Evolutionary conservation across 2,888 invertebrate genomes (phyloP), one percentile per base, ranked within the genome.

Genomic region (Troides oblongomaculatus): DNA sequence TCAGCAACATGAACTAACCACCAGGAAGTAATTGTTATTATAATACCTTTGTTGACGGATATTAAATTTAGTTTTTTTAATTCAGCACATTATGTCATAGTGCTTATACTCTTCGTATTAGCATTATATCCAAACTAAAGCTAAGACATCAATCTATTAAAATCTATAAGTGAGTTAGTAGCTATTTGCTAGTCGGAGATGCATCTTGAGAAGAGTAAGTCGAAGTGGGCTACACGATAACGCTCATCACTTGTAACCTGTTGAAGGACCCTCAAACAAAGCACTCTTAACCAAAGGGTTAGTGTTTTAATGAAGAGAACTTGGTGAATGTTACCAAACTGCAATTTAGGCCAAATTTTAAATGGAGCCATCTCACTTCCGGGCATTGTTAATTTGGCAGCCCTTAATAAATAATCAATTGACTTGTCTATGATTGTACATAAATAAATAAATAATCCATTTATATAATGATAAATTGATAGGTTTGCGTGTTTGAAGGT

Each of bases 301-400:
- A 78, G 78, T 77, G 77, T 79, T 79, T 80, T 81, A 81, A 82
- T 79, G 81, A 82, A 80, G 79, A 78, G 77, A 77, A 78, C 71
- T 71, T 75, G 65, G 72, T 73, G 72, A 79, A 74, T 77, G 74
- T 73, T 73, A 74, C 75, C 76, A 78, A 77, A 72, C 75, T 76
- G 73, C 71, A 75, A 76, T 77, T 76, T 74, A 70, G 73, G 71
- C 68, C 70, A 72, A 74, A 73, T 73, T 74, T 73, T 69, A 67
- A 72, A 75, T 72, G 72, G 72, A 71, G 74, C 73, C 71, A 73
- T 73, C 68, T 68, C 72, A 74, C 72, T 74, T 74, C 73, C 70
- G 59, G 71, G 72, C 72, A 69, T 71, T 73, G 72, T 72, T 68
- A 72, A 71, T 72, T 71, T 46, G 39, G 23, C 53, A 59, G 30